A percentile compares a stretch with the other conserved stretches of the same genome.
Conservation (phyloP, 2,113 vertebrate species). For the Chaetops frenatus region DNA sequence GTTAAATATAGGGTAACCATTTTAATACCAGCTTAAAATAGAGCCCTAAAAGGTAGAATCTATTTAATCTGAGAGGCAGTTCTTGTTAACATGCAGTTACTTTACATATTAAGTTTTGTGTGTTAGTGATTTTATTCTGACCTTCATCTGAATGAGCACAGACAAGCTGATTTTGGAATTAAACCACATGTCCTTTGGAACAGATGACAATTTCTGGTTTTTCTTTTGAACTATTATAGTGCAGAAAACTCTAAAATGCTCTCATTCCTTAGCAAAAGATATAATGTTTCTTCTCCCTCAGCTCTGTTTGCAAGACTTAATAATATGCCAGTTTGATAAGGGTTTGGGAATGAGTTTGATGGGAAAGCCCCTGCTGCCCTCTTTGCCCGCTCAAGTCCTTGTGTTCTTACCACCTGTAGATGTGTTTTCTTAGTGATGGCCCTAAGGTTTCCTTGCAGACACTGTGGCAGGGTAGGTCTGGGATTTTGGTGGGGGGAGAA, state of each 20-base stretch:
- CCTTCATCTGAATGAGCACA: not conserved
- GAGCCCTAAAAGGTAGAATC: not conserved
- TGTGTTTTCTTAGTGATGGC: not conserved
- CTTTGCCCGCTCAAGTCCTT: not conserved
- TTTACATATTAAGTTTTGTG: not conserved
- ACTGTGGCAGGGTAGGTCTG: not conserved
- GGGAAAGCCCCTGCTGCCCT: not conserved
- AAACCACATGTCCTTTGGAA: not conserved
- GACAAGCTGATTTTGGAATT: not conserved
- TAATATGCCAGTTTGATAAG: not conserved
- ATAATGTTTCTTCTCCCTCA: not conserved
- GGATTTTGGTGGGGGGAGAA: not conserved
- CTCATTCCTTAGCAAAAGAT: not conserved
- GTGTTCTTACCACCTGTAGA: not conserved
- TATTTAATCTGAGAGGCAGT: not conserved
- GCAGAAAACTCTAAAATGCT: not conserved
- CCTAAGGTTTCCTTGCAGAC: not conserved
- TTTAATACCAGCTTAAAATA: not conserved
- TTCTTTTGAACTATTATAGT: not conserved
- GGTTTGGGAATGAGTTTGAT: not conserved
- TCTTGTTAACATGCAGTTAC: not conserved
- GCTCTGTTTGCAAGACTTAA: not conserved
- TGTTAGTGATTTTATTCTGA: not conserved
- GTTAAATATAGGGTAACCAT: not conserved
- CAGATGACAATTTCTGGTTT: not conserved